These are phyloP conservation scores for Subanguina moxae DNA, from an alignment of 1,140 invertebrate species.

Conservation along the genomic window DNA sequence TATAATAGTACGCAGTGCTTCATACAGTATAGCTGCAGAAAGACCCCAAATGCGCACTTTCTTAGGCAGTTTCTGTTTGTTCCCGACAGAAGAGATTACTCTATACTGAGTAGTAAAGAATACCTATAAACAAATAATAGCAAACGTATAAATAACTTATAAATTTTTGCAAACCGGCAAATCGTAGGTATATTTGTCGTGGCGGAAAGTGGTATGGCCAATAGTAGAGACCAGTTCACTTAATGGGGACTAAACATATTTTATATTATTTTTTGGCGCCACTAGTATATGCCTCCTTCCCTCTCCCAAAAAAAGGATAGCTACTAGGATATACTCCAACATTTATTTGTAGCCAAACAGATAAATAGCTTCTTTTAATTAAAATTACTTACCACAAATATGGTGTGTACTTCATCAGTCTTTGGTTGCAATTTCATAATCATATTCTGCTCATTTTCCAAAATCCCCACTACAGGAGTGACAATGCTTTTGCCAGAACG, in stretches of 20 bases:
- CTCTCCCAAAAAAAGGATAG: no score
- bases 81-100: background rate
- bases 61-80: background rate
- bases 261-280: background rate
- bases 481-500: background rate
- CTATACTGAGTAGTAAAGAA: background rate
- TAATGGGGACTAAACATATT: background rate
- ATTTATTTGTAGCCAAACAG: background rate
- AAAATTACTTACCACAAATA: background rate
- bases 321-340: no score
- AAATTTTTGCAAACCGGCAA: background rate
- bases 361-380: background rate
- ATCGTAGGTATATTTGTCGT: background rate
- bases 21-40: background rate
- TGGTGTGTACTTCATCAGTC: background rate
- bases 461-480: background rate
- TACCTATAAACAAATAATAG: background rate
- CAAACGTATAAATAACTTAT: no score
- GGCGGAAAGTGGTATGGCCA: background rate
- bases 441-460: background rate
- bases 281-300: no score
- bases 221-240: background rate
- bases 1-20: background rate
- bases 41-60: slow-evolving; percentile 6
- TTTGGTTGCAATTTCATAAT: background rate